phyloP scores from a whole-genome alignment of 1,140 invertebrate genomes.

The Brachionus rubens region DNA sequence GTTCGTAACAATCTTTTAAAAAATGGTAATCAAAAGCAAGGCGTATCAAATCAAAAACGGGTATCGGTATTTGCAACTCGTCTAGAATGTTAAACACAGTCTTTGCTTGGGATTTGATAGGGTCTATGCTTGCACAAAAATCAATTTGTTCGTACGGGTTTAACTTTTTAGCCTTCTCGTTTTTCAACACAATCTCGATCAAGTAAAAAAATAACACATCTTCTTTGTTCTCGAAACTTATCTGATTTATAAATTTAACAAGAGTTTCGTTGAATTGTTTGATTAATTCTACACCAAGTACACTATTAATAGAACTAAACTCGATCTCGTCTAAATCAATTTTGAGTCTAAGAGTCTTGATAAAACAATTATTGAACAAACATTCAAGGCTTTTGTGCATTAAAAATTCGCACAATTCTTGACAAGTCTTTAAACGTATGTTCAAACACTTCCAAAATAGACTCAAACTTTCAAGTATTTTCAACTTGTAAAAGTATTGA shows the following conservation, averaged over 20 bases:
- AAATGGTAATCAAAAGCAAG: constrained; percentile 16
- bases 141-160: background rate
- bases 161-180: constrained; percentile 6
- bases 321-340: constrained; percentile 4
- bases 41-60: background rate
- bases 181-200: background rate
- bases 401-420: background rate
- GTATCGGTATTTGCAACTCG: background rate
- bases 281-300: background rate
- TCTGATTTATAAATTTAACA: background rate
- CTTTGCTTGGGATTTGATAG: background rate
- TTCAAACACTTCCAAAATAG: constrained; percentile 15
- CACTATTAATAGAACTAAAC: background rate
- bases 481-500: background rate
- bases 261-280: background rate
- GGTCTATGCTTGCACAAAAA: background rate
- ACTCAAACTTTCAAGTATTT: background rate
- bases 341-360: constrained; percentile 1
- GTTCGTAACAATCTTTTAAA: background rate
- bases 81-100: background rate
- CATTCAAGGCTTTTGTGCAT: constrained; percentile 1
- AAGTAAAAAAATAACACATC: background rate
- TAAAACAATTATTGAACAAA: constrained; percentile 16
- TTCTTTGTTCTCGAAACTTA: background rate
- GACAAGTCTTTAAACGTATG: background rate